Evolutionary conservation across 2,888 invertebrate genomes (phyloP).

Genomic region (Nipponacmea schrenckii): DNA sequence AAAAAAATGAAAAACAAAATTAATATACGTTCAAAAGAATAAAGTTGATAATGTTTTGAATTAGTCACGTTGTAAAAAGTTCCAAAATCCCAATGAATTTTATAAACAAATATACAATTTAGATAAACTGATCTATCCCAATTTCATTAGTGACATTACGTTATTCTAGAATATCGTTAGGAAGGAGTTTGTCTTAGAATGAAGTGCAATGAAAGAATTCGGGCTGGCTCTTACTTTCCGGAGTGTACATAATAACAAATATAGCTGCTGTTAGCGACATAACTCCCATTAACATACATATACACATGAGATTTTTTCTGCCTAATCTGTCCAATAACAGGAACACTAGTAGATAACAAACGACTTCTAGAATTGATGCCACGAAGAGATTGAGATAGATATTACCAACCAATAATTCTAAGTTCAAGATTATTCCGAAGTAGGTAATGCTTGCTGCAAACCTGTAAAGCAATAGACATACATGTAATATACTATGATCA

Average conservation of each 20-base stretch:
- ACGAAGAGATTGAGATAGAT: neutral
- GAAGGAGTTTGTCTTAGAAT: too few species aligned
- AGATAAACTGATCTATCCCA: too few species aligned
- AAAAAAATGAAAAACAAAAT: too few species aligned
- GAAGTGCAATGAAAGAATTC: too few species aligned
- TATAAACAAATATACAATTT: too few species aligned
- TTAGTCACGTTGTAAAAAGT: too few species aligned
- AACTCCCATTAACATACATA: neutral
- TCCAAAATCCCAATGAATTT: too few species aligned
- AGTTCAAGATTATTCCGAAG: neutral
- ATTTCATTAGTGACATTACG: too few species aligned
- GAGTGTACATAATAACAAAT: neutral
- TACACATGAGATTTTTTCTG: neutral
- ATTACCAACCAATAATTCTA: neutral
- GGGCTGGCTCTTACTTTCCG: neutral
- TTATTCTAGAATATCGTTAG: too few species aligned
- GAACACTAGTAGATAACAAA: neutral
- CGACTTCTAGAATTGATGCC: neutral
- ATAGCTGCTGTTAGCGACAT: neutral
- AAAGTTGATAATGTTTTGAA: too few species aligned
- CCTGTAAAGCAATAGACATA: neutral
- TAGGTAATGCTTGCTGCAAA: neutral
- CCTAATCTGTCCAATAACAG: neutral
- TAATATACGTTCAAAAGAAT: too few species aligned
- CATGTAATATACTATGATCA: too few species aligned